phyloP scores from a whole-genome alignment of 2,888 invertebrate genomes.

The Sussaba pulchella region DNA sequence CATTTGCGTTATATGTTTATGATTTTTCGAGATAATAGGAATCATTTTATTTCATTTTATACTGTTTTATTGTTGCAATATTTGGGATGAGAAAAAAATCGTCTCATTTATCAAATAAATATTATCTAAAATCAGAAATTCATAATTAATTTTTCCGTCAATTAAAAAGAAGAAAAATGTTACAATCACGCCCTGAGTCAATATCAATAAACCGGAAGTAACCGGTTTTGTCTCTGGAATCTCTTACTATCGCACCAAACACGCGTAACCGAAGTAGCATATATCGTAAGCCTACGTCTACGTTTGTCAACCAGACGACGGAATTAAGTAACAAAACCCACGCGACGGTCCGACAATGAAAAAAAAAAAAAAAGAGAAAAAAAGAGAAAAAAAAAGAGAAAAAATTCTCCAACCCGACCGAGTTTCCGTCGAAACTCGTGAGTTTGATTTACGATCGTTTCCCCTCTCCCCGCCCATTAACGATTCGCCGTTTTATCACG shows the following conservation, averaged over 20 bases:
- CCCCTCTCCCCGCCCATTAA: constrained; percentile 11
- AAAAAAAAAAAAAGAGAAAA: no score
- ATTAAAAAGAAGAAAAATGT: no score
- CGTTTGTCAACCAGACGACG: constrained; percentile 27
- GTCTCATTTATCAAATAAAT: no score
- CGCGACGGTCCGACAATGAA: constrained; percentile 59
- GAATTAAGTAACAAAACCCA: constrained; percentile 64
- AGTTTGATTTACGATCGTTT: constrained; percentile 61
- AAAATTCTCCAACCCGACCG: constrained; percentile 63
- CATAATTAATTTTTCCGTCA: no score
- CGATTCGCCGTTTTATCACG: constrained; percentile 6
- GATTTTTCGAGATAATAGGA: no score
- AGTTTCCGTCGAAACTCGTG: constrained; percentile 57
- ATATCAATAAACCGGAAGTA: constrained; percentile 57
- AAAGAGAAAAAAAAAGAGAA: neutral
- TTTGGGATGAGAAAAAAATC: no score
- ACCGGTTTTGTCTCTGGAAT: constrained; percentile 46
- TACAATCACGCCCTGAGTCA: no score
- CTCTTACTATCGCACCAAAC: constrained; percentile 43
- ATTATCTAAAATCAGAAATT: no score
- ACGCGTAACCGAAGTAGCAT: constrained; percentile 16
- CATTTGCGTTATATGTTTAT: no score
- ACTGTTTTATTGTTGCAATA: no score
- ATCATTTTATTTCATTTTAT: no score
- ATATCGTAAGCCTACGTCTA: constrained; percentile 28